Conservation (phyloP, 2,113 vertebrate genomes). For the Anhinga rufa region DNA sequence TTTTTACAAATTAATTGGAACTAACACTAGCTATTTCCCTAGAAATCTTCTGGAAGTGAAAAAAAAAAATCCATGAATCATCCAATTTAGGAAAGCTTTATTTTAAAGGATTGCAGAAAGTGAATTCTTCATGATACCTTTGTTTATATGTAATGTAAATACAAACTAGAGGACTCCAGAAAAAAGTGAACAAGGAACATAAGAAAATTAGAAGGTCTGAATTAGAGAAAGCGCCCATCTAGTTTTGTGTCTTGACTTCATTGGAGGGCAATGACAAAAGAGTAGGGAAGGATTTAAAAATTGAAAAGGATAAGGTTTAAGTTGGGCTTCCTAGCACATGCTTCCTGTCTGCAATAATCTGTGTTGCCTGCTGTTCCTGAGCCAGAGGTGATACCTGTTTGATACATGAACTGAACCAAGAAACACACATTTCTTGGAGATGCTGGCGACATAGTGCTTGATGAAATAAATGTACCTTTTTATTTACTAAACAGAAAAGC, state of each 20-base stretch:
- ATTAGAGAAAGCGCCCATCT: neutral
- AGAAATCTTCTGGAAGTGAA: neutral
- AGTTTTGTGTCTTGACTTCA: neutral
- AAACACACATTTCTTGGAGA: neutral
- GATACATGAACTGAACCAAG: neutral
- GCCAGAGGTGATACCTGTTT: neutral
- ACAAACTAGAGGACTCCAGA: neutral
- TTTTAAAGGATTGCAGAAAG: neutral
- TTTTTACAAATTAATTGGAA: neutral
- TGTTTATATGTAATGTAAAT: neutral
- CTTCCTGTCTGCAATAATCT: neutral
- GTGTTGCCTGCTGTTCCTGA: neutral
- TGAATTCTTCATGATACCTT: neutral
- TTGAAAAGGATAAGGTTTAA: neutral
- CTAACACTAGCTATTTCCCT: neutral
- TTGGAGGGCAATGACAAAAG: neutral
- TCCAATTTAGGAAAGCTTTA: neutral
- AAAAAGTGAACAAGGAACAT: neutral
- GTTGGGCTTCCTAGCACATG: neutral
- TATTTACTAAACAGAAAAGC: neutral
- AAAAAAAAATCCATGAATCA: neutral
- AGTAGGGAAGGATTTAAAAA: neutral
- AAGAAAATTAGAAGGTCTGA: neutral
- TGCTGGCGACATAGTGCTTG: neutral
- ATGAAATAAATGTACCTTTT: neutral